Evolutionary conservation across 2,113 vertebrate genomes (phyloP), one percentile per base, ranked within the genome.

Genomic region (Helogale parvula): DNA sequence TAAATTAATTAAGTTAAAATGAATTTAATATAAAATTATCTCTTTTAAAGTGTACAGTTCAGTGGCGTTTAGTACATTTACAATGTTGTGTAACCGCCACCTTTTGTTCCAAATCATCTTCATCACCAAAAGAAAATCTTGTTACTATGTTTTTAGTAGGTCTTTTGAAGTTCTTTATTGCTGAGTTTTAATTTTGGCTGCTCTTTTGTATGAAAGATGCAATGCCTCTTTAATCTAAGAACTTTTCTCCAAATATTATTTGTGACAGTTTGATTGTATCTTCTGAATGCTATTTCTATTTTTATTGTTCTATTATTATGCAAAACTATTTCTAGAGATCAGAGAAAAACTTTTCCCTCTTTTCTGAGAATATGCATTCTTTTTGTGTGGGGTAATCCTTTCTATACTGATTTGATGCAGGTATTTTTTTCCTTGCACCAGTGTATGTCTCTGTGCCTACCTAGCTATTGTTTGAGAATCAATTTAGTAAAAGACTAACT

Each of bases 181-280:
- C 27, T 54, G 69, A 72, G 72, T 81, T 92, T 89, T 94, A 90
- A 74, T 87, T 97, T 65, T 90, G 38, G 83, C 3, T 66, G 45
- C 12, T 88, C 35, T 25, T 19, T 88, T 38, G 81, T 92, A 29
- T n/a, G 33, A 95, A 92, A 88, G 65, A 88, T 76, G 65, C 31
- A 94, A 52, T 65, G 41, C 17, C 35, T 68, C 45, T 97, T 71
- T 17, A 81, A 41, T 90, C 41, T 71, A 84, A 66, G 82, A 85
- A 65, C 3, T 47, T 60, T 60, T 92, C 29, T 38, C 15, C 41
- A 86, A 52, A 71, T 50, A n/a, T 15, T 57, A 74, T 63, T 96
- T 71, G 2, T 23, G 85, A 85, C 7, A 63, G 2, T 35, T 94
- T 54, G 35, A 33, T 23, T 85, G n/a, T 21, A 69, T 16, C 31